Evolutionary conservation across 2,888 invertebrate genomes (phyloP), one percentile per base, ranked within the genome.

Genomic region (Ichneumon xanthorius): DNA sequence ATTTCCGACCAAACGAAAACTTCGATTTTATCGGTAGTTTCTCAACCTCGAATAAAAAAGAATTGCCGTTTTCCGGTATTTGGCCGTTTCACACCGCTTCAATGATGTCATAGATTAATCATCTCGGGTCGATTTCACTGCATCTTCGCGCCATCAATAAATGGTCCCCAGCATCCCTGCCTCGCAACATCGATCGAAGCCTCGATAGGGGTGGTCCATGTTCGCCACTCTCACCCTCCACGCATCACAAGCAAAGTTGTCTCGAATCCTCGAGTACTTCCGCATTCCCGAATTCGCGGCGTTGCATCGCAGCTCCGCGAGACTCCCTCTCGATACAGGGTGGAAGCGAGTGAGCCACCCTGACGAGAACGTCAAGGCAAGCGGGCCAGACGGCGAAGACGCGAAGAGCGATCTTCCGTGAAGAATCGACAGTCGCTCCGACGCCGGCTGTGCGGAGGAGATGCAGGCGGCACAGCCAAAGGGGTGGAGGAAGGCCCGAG

Each of bases 401-500:
- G 75, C 50, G 77, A 73, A 40, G 81, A 58, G 78, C 84, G 77
- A 77, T 77, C 65, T 77, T 67, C 40, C 77, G 67, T 77, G 67
- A 77, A 77, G 53, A 77, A 77, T 67, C 67, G 77, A 77, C 77
- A 77, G 67, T 55, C 67, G 53, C 33, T 63, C 26, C 50, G 6
- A 53, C 50, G 58, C 11, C 2, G 73, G 33, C 33, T 30, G 63
- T 50, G 55, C 82, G 58, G 58, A 53, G 67, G 67, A 40, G 55
- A 55, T 70, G 77, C 70, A 30, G 73, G 58, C 84, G 63, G 76
- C 75, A 67, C 63, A 71, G 85, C 76, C 84, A 86, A 80, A 87
- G 89, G 88, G 88, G 90, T 86, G 88, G 86, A 87, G 86, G 86
- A 87, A 86, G 80, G 88, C 68, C 6, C 37, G 40, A 45, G 50